Evolutionary conservation across 2,888 invertebrate genomes (phyloP), one percentile per base, ranked within the genome.

Genomic region (Seira ritae): DNA sequence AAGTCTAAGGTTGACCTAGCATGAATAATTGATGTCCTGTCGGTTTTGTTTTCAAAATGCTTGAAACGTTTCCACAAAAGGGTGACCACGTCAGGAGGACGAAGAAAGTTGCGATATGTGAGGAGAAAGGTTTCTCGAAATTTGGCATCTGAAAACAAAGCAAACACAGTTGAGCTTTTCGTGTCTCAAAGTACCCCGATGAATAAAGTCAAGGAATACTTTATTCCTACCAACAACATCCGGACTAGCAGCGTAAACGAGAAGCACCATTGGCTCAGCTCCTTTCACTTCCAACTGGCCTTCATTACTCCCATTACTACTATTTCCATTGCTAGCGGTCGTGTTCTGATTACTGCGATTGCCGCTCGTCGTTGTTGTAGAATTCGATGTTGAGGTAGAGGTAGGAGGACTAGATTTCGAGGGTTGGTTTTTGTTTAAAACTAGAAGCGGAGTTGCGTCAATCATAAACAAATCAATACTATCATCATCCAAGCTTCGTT

Each of bases 41-140:
- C 87, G 0, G 84, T 84, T 71, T 87, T 87, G 69, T 86, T 87
- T 67, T 89, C 88, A 83, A 96, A 95, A 88, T 94, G 93, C 90
- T 94, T 94, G 92, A 93, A 95, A 89, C 94, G 93, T 90, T 95
- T 94, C 90, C 96, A 94, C 79, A 98, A 92, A 90, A 98, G 97
- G 90, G 94, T 94, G 88, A 98, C 94, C 88, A 98, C 93, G 88
- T 96, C 96, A 90, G 94, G 92, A 23, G 98, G 97, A 84, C 95
- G 93, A 90, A 98, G 95, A 92, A 98, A 98, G 85, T 98, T 98
- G 89, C 98, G 94, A 92, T 99, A 99, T 84, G 99, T 99, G 76
- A 98, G 97, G 89, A 99, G 93, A 92, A 99, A 99, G 87, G 99
- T 98, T 93, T 99, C 99, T 92, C 97, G 97, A 92, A 96, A 98